Evolutionary conservation across 2,113 vertebrate species (phyloP), one percentile per base, ranked within the genome.

Genomic region (Saimiri boliviensis): DNA sequence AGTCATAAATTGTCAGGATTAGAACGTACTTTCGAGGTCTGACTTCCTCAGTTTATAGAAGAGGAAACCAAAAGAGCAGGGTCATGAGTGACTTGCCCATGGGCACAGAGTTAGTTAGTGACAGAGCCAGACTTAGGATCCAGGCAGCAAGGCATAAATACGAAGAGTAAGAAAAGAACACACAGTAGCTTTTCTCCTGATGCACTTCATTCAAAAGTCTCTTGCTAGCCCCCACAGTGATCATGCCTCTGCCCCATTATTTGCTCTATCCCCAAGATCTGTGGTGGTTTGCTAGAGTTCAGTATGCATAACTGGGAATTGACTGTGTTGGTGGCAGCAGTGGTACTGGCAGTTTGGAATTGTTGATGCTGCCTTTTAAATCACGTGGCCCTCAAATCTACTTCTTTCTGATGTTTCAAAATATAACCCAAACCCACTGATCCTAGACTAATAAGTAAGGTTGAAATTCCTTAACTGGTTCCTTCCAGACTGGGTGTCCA

Each of bases 381-480:
- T 70, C 37, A 23, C 11, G 71, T 27, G 8, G 66, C 80, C 10
- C 19, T 84, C 20, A 45, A 83, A 66, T 5, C 2, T 93, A 80
- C 80, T 95, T 71, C 56, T 91, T 66, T 83, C 40, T 93, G 27
- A 80, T 80, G 13, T 88, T 79, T 91, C 79, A 60, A 90, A 66
- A 82, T 87, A 54, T 45, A 95, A 91, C 52, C 66, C 1, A 8
- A 84, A 20, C 4, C 11, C 25, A 52, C 0, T 45, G 25, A 95
- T 40, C 14, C 16, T 79, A 92, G 58, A 35, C 14, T 63, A 74
- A 63, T 63, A 76, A 70, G 25, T 42, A 23, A 91, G 23, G 23
- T 30, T 82, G 49, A 63, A 94, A 76, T 91, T 96, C 27, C 11
- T 97, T 87, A 73, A 96, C 21, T 37, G 37, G 5, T 71, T 86